Evolutionary conservation across 2,888 invertebrate species (phyloP).

Genomic region (Lymantria dispar): DNA sequence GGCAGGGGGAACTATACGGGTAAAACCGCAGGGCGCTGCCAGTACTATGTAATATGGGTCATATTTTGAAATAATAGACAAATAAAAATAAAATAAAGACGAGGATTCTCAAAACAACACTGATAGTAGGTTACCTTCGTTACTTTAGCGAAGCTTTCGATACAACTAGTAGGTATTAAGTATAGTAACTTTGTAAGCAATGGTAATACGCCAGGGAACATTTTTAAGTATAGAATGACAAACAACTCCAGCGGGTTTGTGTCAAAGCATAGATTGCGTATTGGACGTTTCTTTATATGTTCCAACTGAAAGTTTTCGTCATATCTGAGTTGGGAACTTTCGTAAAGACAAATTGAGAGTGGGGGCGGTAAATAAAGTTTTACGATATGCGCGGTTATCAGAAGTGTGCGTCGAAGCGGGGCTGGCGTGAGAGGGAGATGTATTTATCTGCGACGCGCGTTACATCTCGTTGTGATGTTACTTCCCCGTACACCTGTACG

Average conservation of each 20-base stretch:
- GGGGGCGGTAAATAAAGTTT: slow-evolving; percentile 73
- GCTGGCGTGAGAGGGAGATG: slow-evolving; percentile 40
- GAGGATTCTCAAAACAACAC: no score
- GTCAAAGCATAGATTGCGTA: slow-evolving; percentile 40
- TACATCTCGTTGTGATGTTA: slow-evolving; percentile 37
- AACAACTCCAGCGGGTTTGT: slow-evolving; percentile 33
- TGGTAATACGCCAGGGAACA: no score
- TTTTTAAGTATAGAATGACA: slow-evolving; percentile 12
- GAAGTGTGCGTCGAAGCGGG: slow-evolving; percentile 54
- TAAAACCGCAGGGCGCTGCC: no score
- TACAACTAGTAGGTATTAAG: no score
- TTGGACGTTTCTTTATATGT: slow-evolving; percentile 46
- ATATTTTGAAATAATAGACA: no score
- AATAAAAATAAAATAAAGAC: no score
- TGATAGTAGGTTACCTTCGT: no score
- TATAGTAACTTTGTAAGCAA: no score
- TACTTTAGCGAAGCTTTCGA: no score
- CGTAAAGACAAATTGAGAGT: slow-evolving; percentile 69
- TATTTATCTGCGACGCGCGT: slow-evolving; percentile 54
- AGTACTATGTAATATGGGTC: no score
- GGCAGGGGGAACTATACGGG: no score
- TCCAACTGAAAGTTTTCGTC: slow-evolving; percentile 58
- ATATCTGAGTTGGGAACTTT: slow-evolving; percentile 65
- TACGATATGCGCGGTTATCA: slow-evolving; percentile 74
- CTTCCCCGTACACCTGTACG: slow-evolving; percentile 55